phyloP scores from a whole-genome alignment of 2,888 invertebrate genomes.

The Lepidochitona cinerea region DNA sequence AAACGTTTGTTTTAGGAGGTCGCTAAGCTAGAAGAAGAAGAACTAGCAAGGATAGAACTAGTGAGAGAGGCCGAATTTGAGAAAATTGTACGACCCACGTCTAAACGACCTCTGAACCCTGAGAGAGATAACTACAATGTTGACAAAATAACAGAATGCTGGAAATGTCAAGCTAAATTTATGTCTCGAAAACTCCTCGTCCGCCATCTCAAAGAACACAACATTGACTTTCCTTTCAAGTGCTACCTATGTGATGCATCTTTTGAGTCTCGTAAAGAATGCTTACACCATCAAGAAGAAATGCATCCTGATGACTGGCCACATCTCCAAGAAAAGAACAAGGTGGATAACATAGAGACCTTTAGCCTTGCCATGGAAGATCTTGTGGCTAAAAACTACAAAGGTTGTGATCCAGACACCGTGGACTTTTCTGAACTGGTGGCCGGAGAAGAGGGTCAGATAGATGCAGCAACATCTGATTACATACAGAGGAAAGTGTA shows the following conservation, averaged over 20 bases:
- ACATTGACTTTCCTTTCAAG: conserved; percentile 79
- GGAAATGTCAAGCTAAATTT: conserved; percentile 63
- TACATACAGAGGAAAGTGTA: conserved; percentile 65
- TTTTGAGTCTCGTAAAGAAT: conserved; percentile 84
- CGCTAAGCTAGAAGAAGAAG: neutral
- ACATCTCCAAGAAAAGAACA: conserved; percentile 76
- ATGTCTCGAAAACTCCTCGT: conserved; percentile 56
- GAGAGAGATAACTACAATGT: conserved; percentile 67
- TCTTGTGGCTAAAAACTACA: conserved; percentile 38
- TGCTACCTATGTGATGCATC: conserved; percentile 94
- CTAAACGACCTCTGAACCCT: conserved; percentile 57
- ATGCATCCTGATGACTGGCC: conserved; percentile 85
- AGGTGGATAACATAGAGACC: conserved; percentile 53
- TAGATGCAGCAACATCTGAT: conserved; percentile 44
- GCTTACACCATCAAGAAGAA: conserved; percentile 85
- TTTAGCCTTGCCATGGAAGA: conserved; percentile 62
- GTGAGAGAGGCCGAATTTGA: neutral
- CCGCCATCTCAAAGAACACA: conserved; percentile 67
- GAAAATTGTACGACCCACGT: conserved; percentile 12
- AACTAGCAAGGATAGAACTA: neutral
- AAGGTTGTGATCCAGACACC: neutral
- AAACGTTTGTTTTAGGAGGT: neutral
- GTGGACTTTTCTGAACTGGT: conserved; percentile 13
- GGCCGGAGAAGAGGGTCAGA: conserved; percentile 1
- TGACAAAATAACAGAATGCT: conserved; percentile 64